Base-by-base conservation (phyloP, 2,888 invertebrate genomes). In the Archaeoteleia sp. region DNA sequence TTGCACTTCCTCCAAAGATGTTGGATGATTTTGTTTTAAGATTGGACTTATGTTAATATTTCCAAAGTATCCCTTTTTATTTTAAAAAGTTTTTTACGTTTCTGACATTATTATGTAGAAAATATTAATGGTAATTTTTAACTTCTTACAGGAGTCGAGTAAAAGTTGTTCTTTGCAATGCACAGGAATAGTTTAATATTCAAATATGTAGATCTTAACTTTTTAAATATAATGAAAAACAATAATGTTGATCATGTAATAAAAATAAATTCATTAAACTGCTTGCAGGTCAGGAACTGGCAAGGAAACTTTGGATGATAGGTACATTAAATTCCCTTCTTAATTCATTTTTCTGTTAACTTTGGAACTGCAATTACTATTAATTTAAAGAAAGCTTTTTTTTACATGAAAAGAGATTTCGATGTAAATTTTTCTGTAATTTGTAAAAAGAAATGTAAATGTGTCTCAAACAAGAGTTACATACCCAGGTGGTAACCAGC, bases 241-340 rank as follows among this genome's bases (percentile, higher is more conserved):
- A 14, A 53, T 32, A 46, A 9, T 37, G 12, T 55, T 39, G 15
- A 54, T 29, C 43, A 20, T 23, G 14, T 15, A 14, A 62, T 46
- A 40, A 20, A 79, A 77, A 77, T 78, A 77, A 74, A 75, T 72
- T 67, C 74, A 72, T 82, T 81, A 76, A 74, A 79, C 83, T 82
- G 75, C 72, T 81, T 85, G 61, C 85, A 85, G 85, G 80, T 84
- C 84, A 60, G 77, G 78, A 67, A 78, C 78, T 76, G 80, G 78
- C 76, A 82, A 82, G 80, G 84, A 85, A 74, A 80, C 82, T 68
- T 79, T 85, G 75, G 84, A 85, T 72, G 82, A 85, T 81, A 84
- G 83, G 84, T 85, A 82, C 74, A 55, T 68, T 51, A 51, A 60
- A 51, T 67, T 67, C 39, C 10, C 61, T 49, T 67, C 32, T 53